Conservation (phyloP, 2,888 invertebrate genomes). For the Amphipoea lucens region DNA sequence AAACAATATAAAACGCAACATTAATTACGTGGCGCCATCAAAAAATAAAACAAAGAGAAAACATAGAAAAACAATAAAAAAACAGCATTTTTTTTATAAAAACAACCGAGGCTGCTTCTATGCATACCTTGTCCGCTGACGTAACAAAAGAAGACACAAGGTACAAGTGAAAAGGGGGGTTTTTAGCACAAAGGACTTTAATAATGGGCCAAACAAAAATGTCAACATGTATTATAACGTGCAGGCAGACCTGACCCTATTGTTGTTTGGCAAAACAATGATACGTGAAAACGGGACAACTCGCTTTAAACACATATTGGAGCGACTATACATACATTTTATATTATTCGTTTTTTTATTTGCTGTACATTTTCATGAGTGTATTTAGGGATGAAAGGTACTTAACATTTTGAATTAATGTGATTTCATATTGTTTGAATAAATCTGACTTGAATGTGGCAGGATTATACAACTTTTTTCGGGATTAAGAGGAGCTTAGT, state of each 20-base stretch:
- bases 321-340: constrained; percentile 47
- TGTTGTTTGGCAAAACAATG: constrained; percentile 63
- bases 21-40: constrained; percentile 44
- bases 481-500: constrained; percentile 10
- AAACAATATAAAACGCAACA: constrained; percentile 41
- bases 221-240: constrained; percentile 78
- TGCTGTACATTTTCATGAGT: constrained; percentile 42
- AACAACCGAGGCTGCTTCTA: constrained; percentile 41
- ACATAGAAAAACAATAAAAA: constrained; percentile 34
- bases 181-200: constrained; percentile 83
- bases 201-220: constrained; percentile 84
- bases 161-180: constrained; percentile 59
- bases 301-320: constrained; percentile 64
- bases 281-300: constrained; percentile 60
- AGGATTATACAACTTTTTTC: constrained; percentile 34
- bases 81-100: constrained; percentile 24
- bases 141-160: constrained; percentile 59
- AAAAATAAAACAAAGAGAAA: constrained; percentile 37
- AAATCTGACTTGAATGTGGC: constrained; percentile 13
- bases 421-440: constrained; percentile 32
- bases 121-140: constrained; percentile 40
- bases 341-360: constrained; percentile 37
- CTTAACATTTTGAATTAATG: constrained; percentile 48
- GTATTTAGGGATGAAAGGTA: constrained; percentile 51
- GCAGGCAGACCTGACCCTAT: constrained; percentile 59